Base-by-base conservation (phyloP, 2,888 invertebrate genomes). In the Standfussiana lucernea region DNA sequence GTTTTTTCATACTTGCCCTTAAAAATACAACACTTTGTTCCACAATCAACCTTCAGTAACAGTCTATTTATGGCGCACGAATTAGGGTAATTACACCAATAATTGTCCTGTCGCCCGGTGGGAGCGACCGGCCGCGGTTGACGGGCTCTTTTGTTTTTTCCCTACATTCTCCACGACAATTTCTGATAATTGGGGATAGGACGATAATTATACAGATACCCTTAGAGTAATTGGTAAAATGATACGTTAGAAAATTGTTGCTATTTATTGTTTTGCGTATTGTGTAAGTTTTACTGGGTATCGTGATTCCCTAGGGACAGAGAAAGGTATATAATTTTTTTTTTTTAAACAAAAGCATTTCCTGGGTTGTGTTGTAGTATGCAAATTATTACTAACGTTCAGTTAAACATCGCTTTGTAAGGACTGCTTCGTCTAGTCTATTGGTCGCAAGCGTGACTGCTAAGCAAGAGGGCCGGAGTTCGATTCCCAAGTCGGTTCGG, bases 61-160 rank as follows among this genome's bases (percentile, higher is more conserved):
- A 74, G 70, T 71, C 80, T 84, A 84, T 88, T 90, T 86, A 82
- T 73, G 80, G 80, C 67, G 72, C 76, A 79, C 40, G 77, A 89
- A 89, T 91, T 88, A 89, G 87, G 85, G 86, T 89, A 90, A 90
- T 91, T 89, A 88, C 72, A 70, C 81, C 82, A 84, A 88, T 89
- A 88, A 88, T 85, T 77, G 85, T 77, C 73, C 64, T 66, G n/a
- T 47, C 75, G 71, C 62, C 86, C 80, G 78, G 74, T 76, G 86
- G 85, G 86, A 87, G 76, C 82, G 66, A 61, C 40, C 67, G 70
- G 68, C 86, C 89, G 84, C 79, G 79, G 84, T 88, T 79, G 69
- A 73, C 66, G 40, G 79, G 71, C 68, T 76, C 66, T 77, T 86
- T 84, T 84, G 64, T 80, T 84, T 89, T 87, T 84, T 80, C n/a